Evolutionary conservation across 35 echinoderm and acorn worm species (phyloP).

Genomic region (Anneissia japonica): DNA sequence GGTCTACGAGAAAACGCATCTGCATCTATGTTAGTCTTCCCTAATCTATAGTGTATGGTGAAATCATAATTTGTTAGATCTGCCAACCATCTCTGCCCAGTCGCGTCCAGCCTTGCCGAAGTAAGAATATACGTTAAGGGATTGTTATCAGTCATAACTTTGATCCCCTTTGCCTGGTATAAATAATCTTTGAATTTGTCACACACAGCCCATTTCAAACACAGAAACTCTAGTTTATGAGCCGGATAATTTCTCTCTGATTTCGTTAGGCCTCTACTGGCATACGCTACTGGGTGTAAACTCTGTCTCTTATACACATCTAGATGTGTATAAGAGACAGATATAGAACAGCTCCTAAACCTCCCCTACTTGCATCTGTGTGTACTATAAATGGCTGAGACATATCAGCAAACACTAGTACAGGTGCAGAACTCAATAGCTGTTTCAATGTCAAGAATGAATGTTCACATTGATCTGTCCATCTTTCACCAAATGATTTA

Average conservation of each 20-base stretch:
- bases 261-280: slow-evolving; percentile 23
- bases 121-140: slow-evolving; percentile 54
- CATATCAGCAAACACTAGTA: slow-evolving; percentile 54
- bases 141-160: slow-evolving; percentile 64
- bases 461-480: no score
- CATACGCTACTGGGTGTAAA: slow-evolving; percentile 23
- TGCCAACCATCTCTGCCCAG: slow-evolving; percentile 50
- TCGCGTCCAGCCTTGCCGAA: slow-evolving; percentile 38
- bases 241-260: slow-evolving; percentile 44
- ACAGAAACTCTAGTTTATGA: slow-evolving; percentile 39
- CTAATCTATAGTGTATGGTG: slow-evolving; percentile 27
- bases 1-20: slow-evolving; percentile 37
- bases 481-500: no score
- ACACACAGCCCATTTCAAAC: slow-evolving; percentile 24
- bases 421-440: slow-evolving; percentile 28
- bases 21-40: slow-evolving; percentile 29
- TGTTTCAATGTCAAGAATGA: slow-evolving; percentile 9
- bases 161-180: neutral
- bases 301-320: neutral
- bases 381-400: slow-evolving; percentile 36
- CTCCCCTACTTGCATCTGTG: slow-evolving; percentile 42
- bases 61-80: slow-evolving; percentile 43
- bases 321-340: no score
- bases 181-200: slow-evolving; percentile 38
- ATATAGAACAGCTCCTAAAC: slow-evolving; percentile 53